These are phyloP conservation scores for Pyrgus malvae DNA, from an alignment of 2,888 invertebrate genomes.

Conservation along the genomic window DNA sequence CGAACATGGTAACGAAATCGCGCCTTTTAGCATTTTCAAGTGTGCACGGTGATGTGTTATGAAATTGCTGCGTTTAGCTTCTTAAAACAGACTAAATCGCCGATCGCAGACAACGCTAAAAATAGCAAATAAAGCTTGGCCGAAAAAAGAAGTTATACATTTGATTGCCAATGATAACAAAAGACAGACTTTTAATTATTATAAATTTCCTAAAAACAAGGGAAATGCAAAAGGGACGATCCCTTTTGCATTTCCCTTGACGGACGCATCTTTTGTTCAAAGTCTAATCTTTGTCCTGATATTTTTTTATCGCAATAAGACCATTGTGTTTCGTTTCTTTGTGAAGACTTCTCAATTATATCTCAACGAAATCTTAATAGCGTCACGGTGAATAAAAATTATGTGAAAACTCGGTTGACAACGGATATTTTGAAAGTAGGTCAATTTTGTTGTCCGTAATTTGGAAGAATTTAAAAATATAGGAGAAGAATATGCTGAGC, in stretches of 20 bases:
- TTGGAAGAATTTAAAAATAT: no score
- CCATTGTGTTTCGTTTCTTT: conserved; percentile 18
- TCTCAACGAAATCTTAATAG: conserved; percentile 13
- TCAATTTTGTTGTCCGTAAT: background rate
- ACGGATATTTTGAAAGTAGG: background rate
- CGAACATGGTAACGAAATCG: no score
- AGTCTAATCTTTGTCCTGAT: conserved; percentile 23
- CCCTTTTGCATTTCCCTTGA: no score
- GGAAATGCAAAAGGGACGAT: conserved; percentile 5
- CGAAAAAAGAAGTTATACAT: no score
- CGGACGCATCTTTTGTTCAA: conserved; percentile 23
- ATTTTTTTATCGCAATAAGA: conserved; percentile 23
- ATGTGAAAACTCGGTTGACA: conserved; percentile 10
- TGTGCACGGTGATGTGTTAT: no score
- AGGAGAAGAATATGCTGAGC: no score
- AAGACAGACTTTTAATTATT: conserved; percentile 9
- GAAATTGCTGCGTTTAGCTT: no score
- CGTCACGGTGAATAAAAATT: background rate
- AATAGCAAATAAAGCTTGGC: no score
- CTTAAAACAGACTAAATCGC: no score
- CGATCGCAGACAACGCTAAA: no score
- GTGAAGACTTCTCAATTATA: conserved; percentile 18
- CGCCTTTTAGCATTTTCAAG: no score
- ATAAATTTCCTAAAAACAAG: conserved; percentile 17
- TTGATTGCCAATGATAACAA: no score